Percentiles rank a stretch among this genome's conserved stretches.
These are phyloP conservation scores for Cremastinae sp. DNA, from an alignment of 2,888 invertebrate genomes.

Conservation along the genomic window DNA sequence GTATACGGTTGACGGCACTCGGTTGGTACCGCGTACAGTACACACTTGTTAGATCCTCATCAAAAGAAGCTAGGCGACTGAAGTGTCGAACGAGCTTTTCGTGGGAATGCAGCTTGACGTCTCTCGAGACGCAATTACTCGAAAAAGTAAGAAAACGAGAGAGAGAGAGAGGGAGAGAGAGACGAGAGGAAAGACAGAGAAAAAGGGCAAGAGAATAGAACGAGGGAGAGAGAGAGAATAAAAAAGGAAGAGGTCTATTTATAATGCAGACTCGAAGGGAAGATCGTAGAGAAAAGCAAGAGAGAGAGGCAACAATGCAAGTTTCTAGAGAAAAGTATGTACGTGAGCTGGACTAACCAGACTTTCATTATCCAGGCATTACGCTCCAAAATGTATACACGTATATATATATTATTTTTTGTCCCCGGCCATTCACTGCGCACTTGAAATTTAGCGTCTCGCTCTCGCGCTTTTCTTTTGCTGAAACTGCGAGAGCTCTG, in stretches of 20 bases:
- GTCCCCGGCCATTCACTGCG: not conserved
- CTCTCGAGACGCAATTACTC: conserved; percentile 60
- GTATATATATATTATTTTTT: not conserved
- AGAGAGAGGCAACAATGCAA: conserved; percentile 47
- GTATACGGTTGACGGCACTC: not conserved
- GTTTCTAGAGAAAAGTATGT: conserved; percentile 21
- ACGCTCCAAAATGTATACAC: conserved; percentile 34
- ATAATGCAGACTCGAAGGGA: conserved; percentile 21
- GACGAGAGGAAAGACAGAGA: not conserved
- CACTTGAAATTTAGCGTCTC: no score
- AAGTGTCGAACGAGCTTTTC: conserved; percentile 54
- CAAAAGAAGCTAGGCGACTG: conserved; percentile 6
- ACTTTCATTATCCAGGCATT: conserved; percentile 46
- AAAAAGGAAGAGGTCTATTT: conserved; percentile 16
- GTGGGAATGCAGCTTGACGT: conserved; percentile 33
- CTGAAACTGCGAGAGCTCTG: no score
- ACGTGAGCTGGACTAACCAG: conserved; percentile 57
- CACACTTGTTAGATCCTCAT: conserved; percentile 42
- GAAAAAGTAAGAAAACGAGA: conserved; percentile 21
- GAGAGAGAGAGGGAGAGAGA: conserved; percentile 4
- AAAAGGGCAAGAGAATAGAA: not conserved
- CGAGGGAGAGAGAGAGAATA: conserved; percentile 5
- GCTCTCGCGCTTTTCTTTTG: no score
- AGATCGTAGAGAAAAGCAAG: not conserved
- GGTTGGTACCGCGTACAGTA: not conserved